Evolutionary conservation across 2,888 invertebrate genomes (phyloP), one percentile per base, ranked within the genome.

Genomic region (Synanthedon myopaeformis): DNA sequence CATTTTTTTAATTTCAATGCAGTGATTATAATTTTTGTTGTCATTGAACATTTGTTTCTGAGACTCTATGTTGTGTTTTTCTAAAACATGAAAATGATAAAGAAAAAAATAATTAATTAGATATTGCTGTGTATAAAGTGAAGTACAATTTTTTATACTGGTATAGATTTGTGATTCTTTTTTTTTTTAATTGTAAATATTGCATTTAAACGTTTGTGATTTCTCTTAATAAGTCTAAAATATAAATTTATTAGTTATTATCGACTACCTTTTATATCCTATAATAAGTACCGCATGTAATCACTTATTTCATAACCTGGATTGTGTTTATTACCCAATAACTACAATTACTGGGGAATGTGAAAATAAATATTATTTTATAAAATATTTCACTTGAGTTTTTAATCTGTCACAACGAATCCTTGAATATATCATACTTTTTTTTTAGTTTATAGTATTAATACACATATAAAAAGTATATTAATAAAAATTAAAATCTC

Each of bases 171-270:
- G 69, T 62, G 60, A 61, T 61, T 12, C 14, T 14, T 49, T 19
- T 69, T 65, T 62, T 67, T 68, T 62, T 59, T 61, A 56, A 63
- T 54, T 84, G 82, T 85, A 84, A 82, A 85, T 84, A 84, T 76
- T 82, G 86, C 85, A 85, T 86, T 86, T 86, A 81, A 69, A 73
- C 65, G 66, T 81, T 80, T 82, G 82, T 82, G 81, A 80, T 82
- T 79, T 74, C 68, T 69, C 59, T 61, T 69, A 12, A 63, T 79
- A 74, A 72, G 69, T 68, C 64, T 68, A 35, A n/a, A 17, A 50
- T 10, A 10, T 19, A 17, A 6, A 51, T 13, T 51, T 51, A 49
- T 49, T 49, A 51, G 41, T 51, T 51, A 28, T 41, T n/a, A 17
- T 49, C 72, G 60, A 68, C 65, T 57, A 53, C 52, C 53, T 56